phyloP scores from a whole-genome alignment of 2,113 vertebrate species.

The Aramus guarauna region DNA sequence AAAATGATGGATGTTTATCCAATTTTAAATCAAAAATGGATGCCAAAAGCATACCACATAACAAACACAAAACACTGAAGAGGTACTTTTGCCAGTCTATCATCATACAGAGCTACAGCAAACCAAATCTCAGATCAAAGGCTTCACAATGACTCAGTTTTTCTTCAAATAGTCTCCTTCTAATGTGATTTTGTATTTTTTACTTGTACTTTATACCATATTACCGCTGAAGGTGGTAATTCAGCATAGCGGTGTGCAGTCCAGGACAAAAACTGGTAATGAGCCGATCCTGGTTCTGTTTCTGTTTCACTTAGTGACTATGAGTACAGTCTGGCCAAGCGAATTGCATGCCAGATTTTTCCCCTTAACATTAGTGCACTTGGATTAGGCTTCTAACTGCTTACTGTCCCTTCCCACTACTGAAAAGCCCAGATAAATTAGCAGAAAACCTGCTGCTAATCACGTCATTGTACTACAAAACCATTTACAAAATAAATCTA shows the following conservation, averaged over 20 bases:
- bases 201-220: not conserved
- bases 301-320: not conserved
- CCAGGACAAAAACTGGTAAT: not conserved
- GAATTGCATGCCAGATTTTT: not conserved
- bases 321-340: not conserved
- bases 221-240: not conserved
- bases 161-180: not conserved
- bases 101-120: not conserved
- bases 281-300: not conserved
- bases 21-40: not conserved
- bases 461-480: not conserved
- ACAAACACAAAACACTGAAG: not conserved
- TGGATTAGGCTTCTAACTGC: not conserved
- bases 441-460: not conserved
- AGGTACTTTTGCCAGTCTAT: not conserved
- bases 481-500: not conserved
- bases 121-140: not conserved
- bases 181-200: not conserved
- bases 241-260: not conserved
- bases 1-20: not conserved
- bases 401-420: not conserved
- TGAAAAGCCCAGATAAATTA: not conserved
- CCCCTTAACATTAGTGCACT: not conserved
- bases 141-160: not conserved
- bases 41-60: not conserved